Base-by-base conservation (phyloP, 2,888 invertebrate species). In the Spodoptera exigua region DNA sequence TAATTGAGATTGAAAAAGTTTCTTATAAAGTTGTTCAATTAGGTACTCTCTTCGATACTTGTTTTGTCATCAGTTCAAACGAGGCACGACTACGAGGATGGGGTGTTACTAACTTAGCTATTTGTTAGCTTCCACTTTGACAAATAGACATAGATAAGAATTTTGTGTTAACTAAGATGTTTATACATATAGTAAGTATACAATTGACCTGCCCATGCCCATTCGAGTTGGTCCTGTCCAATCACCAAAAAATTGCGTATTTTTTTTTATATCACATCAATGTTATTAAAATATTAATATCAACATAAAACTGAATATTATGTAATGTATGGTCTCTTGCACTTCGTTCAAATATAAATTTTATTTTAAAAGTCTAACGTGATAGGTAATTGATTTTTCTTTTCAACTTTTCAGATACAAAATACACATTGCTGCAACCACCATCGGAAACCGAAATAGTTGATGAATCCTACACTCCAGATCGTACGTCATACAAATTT, bases 71-170 rank as follows among this genome's bases (percentile, higher is more conserved):
- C 41, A 48, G 43, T 66, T 53, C 48, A 47, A 80, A 86, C 78
- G 72, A 65, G 41, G 68, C 81, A 72, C 55, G 18, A 56, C 55
- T 41, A 9, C 56, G 64, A 71, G 69, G 74, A 77, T 76, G 74
- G 79, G 79, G 79, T 79, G 82, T 79, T 75, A 81, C 83, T 83
- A 87, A 88, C 87, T 87, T 84, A 80, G 84, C 85, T 83, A 89
- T 90, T 89, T 87, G 85, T 88, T 88, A 84, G 79, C 81, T 80
- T 81, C 80, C 80, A 87, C 89, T 88, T 89, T 90, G 90, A 91
- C 89, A 89, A 89, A 91, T 88, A 84, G 83, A 76, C 56, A 80
- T 64, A 87, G 90, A 90, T 89, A 89, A 89, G 86, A 82, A 85
- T 78, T 85, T 82, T 86, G 86, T 89, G 89, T 89, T 86, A 89